Evolutionary conservation across 2,113 vertebrate genomes (phyloP).

Genomic region (Cnemophilus loriae): DNA sequence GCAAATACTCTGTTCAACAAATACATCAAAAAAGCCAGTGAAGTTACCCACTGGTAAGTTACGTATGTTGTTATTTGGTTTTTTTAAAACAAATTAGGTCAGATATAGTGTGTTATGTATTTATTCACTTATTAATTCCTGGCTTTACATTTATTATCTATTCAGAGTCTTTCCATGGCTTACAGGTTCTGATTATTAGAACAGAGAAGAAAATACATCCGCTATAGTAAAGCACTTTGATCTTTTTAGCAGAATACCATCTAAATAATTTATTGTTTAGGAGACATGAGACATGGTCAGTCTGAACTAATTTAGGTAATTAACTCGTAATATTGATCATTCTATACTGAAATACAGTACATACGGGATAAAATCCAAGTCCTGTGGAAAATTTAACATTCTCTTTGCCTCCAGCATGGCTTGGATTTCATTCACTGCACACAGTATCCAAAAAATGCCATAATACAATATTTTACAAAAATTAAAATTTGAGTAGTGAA

Average conservation of each 20-base stretch:
- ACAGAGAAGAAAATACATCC: neutral
- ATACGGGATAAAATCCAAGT: neutral
- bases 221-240: neutral
- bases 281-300: neutral
- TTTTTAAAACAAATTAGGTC: neutral
- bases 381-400: neutral
- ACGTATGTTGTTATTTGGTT: accelerated
- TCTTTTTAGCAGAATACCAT: neutral
- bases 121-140: neutral
- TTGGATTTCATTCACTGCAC: neutral
- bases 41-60: neutral
- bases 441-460: neutral
- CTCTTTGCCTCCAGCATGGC: neutral
- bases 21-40: neutral
- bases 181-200: neutral
- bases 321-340: neutral
- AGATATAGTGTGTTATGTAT: neutral
- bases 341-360: neutral
- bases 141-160: neutral
- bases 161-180: neutral
- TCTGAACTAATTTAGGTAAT: neutral
- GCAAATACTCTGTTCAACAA: neutral
- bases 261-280: neutral
- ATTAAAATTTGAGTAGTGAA: neutral
- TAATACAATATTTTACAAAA: neutral